phyloP scores from a whole-genome alignment of 2,888 invertebrate species.

The Harpalus rufipes region DNA sequence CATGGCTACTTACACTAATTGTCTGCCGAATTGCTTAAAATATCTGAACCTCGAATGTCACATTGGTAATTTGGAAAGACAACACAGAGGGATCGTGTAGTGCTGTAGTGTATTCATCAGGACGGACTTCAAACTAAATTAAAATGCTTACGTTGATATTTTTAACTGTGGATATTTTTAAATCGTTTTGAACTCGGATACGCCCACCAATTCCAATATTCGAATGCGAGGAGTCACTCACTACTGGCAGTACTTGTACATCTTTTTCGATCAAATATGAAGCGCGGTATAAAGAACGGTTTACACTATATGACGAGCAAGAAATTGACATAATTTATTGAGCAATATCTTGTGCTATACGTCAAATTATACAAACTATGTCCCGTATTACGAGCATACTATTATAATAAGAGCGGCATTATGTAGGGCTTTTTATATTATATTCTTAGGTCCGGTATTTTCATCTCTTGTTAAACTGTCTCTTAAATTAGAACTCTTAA shows the following conservation, averaged over 20 bases:
- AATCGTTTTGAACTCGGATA: constrained; percentile 53
- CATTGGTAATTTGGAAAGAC: constrained; percentile 22
- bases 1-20: constrained; percentile 42
- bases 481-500: no score
- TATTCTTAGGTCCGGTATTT: no score
- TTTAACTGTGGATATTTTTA: constrained; percentile 48
- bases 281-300: no score
- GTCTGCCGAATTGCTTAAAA: constrained; percentile 45
- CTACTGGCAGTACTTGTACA: neutral
- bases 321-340: no score
- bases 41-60: constrained; percentile 25
- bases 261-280: neutral
- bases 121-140: constrained; percentile 53
- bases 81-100: constrained; percentile 44
- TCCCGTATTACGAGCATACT: no score
- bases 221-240: constrained; percentile 4
- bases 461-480: no score
- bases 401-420: no score
- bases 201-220: constrained; percentile 48
- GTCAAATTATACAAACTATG: no score
- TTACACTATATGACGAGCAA: no score
- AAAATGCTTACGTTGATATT: constrained; percentile 40
- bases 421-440: no score
- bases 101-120: constrained; percentile 23
- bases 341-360: no score